These are phyloP conservation scores for Thumatha senex DNA, from an alignment of 2,888 invertebrate genomes.

Conservation along the genomic window DNA sequence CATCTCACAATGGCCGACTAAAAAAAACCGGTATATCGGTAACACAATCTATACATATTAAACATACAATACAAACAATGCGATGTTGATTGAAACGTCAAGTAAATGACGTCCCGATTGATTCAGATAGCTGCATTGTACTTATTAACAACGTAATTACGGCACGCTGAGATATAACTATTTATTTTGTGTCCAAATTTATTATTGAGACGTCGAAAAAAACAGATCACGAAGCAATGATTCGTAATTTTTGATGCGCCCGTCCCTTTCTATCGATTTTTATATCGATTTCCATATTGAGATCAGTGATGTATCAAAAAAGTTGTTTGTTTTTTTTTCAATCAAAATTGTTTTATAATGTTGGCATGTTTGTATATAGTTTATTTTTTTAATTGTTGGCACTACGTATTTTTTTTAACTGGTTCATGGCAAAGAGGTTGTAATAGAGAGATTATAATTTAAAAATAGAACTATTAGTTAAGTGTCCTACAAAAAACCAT, in stretches of 20 bases:
- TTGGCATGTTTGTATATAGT: constrained; percentile 29
- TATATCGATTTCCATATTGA: constrained; percentile 69
- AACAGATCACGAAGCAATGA: constrained; percentile 72
- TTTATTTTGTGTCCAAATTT: constrained; percentile 78
- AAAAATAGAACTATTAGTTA: not conserved
- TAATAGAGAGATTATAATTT: constrained; percentile 31
- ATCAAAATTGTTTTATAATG: constrained; percentile 44
- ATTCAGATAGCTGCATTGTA: constrained; percentile 72
- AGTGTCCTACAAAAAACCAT: too few species aligned
- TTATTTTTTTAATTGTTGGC: constrained; percentile 27
- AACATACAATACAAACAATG: constrained; percentile 81
- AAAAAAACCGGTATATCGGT: constrained; percentile 77
- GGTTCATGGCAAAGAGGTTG: constrained; percentile 22
- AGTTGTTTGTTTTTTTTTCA: constrained; percentile 49
- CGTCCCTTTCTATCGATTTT: constrained; percentile 49
- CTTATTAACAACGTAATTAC: constrained; percentile 81
- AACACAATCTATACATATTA: constrained; percentile 81
- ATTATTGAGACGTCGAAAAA: constrained; percentile 70
- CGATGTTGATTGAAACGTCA: constrained; percentile 82
- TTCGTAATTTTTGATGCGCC: constrained; percentile 58
- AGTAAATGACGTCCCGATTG: constrained; percentile 75
- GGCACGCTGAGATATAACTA: constrained; percentile 75
- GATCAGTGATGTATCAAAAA: constrained; percentile 40
- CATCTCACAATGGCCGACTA: constrained; percentile 62
- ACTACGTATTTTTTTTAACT: constrained; percentile 28